These are phyloP conservation scores for Bujurquina vittata DNA, from an alignment of 2,113 vertebrate genomes.

Conservation along the genomic window DNA sequence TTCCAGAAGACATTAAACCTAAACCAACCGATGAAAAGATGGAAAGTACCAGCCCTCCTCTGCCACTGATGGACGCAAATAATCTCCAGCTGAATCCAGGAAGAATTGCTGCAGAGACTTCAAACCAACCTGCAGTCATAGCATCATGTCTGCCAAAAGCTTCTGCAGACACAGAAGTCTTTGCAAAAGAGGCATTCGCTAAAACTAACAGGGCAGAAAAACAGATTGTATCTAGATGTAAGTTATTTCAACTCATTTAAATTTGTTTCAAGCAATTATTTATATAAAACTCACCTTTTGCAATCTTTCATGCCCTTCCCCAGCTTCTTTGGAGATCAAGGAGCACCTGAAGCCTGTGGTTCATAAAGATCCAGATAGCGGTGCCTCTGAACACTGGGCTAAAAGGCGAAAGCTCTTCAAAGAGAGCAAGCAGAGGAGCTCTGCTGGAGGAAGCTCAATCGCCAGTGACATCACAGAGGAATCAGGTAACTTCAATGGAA, in stretches of 20 bases:
- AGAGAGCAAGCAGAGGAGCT: slow-evolving; percentile 86
- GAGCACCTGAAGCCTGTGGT: slow-evolving; percentile 70
- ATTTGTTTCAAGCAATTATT: background rate
- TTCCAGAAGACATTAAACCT: background rate
- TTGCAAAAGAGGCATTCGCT: slow-evolving; percentile 15
- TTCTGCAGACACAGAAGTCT: background rate
- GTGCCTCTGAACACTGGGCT: slow-evolving; percentile 83
- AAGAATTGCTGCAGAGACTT: background rate
- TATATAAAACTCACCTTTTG: background rate
- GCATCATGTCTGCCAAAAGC: background rate
- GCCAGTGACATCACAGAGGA: slow-evolving; percentile 88
- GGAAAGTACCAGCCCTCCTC: slow-evolving; percentile 33
- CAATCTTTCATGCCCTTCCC: background rate
- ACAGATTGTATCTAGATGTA: slow-evolving; percentile 55
- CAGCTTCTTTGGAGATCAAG: slow-evolving; percentile 72
- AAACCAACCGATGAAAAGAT: slow-evolving; percentile 10
- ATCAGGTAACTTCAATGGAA: slow-evolving; percentile 75
- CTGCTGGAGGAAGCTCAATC: slow-evolving; percentile 84
- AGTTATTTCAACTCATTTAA: slow-evolving; percentile 33
- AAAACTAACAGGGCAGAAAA: slow-evolving; percentile 28
- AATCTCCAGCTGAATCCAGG: background rate
- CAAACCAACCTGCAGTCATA: background rate
- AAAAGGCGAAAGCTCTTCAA: slow-evolving; percentile 86
- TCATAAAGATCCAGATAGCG: slow-evolving; percentile 80
- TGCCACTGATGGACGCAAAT: slow-evolving; percentile 1